phyloP scores from a whole-genome alignment of 2,888 invertebrate genomes.

The Dicranocentrus wangi region DNA sequence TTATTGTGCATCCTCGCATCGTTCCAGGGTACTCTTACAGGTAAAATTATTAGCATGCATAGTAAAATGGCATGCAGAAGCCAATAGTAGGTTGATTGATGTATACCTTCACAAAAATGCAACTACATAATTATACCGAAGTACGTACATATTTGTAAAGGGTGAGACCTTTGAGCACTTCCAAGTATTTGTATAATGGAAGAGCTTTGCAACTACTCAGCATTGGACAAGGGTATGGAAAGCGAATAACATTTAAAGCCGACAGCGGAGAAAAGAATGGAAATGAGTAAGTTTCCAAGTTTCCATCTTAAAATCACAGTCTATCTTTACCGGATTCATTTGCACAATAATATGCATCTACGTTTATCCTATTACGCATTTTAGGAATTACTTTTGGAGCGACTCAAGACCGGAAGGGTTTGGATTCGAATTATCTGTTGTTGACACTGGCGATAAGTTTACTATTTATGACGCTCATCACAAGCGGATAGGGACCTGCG shows the following conservation, averaged over 20 bases:
- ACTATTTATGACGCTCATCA: conserved; percentile 82
- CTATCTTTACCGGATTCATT: no score
- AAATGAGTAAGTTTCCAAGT: conserved; percentile 75
- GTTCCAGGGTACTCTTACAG: conserved; percentile 84
- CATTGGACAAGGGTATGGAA: conserved; percentile 84
- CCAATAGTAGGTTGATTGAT: no score
- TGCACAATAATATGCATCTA: no score
- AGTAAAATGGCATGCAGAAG: not conserved
- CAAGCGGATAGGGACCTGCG: conserved; percentile 81
- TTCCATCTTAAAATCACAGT: no score
- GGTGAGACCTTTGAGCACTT: conserved; percentile 79
- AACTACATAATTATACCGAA: no score
- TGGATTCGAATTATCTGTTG: conserved; percentile 82
- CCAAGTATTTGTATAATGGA: conserved; percentile 79
- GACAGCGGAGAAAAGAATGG: conserved; percentile 79
- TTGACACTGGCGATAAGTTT: conserved; percentile 82
- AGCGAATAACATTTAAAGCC: conserved; percentile 83
- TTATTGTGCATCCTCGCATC: conserved; percentile 83
- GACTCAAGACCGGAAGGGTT: conserved; percentile 84
- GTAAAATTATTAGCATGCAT: conserved; percentile 24
- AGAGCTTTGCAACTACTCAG: conserved; percentile 81
- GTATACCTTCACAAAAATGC: not conserved
- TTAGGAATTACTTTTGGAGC: conserved; percentile 85
- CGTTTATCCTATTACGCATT: no score
- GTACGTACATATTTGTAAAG: conserved; percentile 74